Evolutionary conservation across 2,888 invertebrate genomes (phyloP).

Genomic region (Taenaris catops): DNA sequence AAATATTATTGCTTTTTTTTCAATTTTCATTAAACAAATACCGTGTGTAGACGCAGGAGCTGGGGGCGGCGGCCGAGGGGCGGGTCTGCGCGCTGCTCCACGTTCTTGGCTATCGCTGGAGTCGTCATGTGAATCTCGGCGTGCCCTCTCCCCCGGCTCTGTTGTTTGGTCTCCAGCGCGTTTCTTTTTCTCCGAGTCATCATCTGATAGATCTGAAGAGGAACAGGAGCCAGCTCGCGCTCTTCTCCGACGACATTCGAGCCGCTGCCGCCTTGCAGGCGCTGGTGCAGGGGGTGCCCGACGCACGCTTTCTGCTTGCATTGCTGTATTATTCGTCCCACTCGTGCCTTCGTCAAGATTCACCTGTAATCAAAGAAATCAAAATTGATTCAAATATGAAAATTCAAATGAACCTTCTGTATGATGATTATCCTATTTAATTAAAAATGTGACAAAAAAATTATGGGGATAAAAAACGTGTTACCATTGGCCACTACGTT

Average conservation of each 20-base stretch:
- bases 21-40: no score
- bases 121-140: slow-evolving; percentile 91
- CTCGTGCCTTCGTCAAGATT: slow-evolving; percentile 46
- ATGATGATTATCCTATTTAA: no score
- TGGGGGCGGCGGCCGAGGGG: slow-evolving; percentile 42
- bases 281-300: slow-evolving; percentile 50
- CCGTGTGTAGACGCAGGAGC: slow-evolving; percentile 14
- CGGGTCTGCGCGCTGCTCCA: slow-evolving; percentile 66
- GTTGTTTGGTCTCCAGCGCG: slow-evolving; percentile 84
- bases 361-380: slow-evolving; percentile 33
- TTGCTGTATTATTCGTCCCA: slow-evolving; percentile 16
- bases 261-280: slow-evolving; percentile 51
- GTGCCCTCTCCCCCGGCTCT: slow-evolving; percentile 79
- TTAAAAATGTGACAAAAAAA: no score
- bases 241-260: slow-evolving; percentile 57
- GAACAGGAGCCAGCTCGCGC: slow-evolving; percentile 89
- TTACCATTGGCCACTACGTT: no score
- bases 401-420: no score
- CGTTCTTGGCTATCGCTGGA: slow-evolving; percentile 92
- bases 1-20: no score
- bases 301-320: slow-evolving; percentile 32
- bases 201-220: slow-evolving; percentile 96
- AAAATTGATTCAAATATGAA: no score
- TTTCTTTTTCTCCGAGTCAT: slow-evolving; percentile 92
- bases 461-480: no score